Base-by-base conservation (phyloP, 2,888 invertebrate genomes). In the Scaeva pyrastri region DNA sequence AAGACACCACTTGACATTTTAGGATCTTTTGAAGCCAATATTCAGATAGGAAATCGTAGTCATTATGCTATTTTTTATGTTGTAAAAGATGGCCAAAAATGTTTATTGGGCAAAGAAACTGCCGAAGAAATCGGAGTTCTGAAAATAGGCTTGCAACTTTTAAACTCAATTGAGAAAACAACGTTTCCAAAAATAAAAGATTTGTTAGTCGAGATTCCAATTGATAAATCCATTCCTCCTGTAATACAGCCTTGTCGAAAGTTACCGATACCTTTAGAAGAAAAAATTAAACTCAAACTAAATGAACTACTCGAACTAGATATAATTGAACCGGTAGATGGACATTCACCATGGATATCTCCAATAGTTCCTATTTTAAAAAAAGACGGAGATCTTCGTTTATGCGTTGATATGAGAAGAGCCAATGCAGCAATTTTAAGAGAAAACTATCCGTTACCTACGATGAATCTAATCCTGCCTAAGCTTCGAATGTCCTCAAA, bases 291-390 rank as follows among this genome's bases (percentile, higher is more conserved):
- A 52, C 0, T 19, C 16, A 48, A n/a, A n/a, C n/a, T n/a, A n/a
- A n/a, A n/a, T n/a, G n/a, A n/a, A n/a, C n/a, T n/a, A n/a, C n/a
- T n/a, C n/a, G n/a, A n/a, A n/a, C 11, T 50, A 50, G 21, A 50
- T 21, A 45, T 45, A n/a, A 45, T 45, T n/a, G 45, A 45, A 45
- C 7, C 5, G 4, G 4, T 16, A 10, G 50, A 50, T 21, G 21
- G 50, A n/a, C 50, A 50, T 50, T 50, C 50, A 50, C 21, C 50
- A 50, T 50, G 50, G 21, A 50, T 50, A 50, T 50, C 50, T 21
- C 50, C 50, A 11, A 50, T 50, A 50, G 50, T 45, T 16, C 45
- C 45, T 21, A 52, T 52, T 52, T 21, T 52, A 5, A 52, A 52
- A 21, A 52, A 52, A 21, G 52, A 52, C 16, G 45, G 45, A 45